Evolutionary conservation across 64 coral and sea anemone species (phyloP), one percentile per base, ranked within the genome.

Genomic region (Dendrophyllia cribrosa): DNA sequence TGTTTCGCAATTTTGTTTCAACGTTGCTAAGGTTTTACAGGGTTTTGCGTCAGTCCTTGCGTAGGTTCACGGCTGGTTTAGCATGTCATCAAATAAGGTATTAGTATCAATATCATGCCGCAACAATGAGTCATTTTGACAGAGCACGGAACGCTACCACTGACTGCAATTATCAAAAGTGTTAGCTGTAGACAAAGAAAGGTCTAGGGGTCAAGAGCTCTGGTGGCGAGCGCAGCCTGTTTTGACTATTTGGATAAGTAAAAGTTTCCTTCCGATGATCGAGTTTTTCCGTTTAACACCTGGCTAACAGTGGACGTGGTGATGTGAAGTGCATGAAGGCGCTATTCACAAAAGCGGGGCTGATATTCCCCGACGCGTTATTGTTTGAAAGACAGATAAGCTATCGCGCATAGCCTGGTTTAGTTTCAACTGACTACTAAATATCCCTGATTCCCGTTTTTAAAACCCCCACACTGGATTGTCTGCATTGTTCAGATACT

Each of bases 261-360:
- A 84, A 84, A 84, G 80, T 84, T 84, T 84, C 80, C 80, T 84
- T 84, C 80, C 80, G 80, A 84, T 84, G 80, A 84, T 84, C 80
- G 62, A 84, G 80, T 69, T 68, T 84, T 84, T 84, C 80, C 80
- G 80, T 84, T 84, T 84, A 84, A 84, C 80, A 84, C 80, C 80
- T 84, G 80, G 44, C 80, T 84, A 68, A 84, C 80, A 66, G 61
- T 84, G n/a, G 62, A 7, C 44, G 14, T n/a, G 20, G 61, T 68
- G 62, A 84, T 17, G 1, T 68, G 61, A 83, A 14, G 44, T 10
- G 62, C 66, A 84, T 51, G 20, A 24, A 50, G 44, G 46, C 19
- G 59, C 59, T 62, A n/a, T 82, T 63, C 79, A 64, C 34, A 47
- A 45, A 73, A 45, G 53, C 12, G 70, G 9, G 12, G 26, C 4